Percentiles rank a stretch among this genome's conserved stretches.
Evolutionary conservation across 2,797 vertebrate species (phyloP).

Genomic region (Tolypeutes matacus): DNA sequence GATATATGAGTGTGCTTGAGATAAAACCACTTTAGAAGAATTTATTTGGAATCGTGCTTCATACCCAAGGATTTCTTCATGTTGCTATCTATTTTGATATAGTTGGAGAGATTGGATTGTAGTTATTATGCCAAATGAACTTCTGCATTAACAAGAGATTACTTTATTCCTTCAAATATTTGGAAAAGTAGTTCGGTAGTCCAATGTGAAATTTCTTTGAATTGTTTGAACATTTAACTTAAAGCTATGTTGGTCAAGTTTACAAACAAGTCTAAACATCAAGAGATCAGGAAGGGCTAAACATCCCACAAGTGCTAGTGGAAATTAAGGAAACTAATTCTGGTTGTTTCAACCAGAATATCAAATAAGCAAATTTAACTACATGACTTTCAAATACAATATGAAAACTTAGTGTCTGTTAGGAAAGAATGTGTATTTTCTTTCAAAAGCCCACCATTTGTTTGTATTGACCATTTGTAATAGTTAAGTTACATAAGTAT

Average conservation of each 20-base stretch:
- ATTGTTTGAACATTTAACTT: conserved; percentile 1
- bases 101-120: not conserved
- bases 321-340: not conserved
- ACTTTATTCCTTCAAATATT: not conserved
- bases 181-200: not conserved
- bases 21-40: conserved; percentile 45
- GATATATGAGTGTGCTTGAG: not conserved
- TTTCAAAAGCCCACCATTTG: not conserved
- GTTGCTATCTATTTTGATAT: not conserved
- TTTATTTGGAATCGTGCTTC: not conserved
- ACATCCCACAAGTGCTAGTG: not conserved
- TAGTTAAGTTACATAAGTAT: not conserved
- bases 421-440: not conserved
- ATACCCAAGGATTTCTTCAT: not conserved
- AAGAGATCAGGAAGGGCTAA: not conserved
- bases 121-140: not conserved
- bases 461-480: conserved; percentile 12
- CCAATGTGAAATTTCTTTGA: not conserved
- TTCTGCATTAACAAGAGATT: not conserved
- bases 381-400: not conserved
- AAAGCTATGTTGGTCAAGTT: not conserved
- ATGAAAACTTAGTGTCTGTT: not conserved
- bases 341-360: not conserved
- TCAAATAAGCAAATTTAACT: not conserved
- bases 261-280: conserved; percentile 2